Conservation (phyloP, 2,113 vertebrate species). For the Anseranas semipalmata region DNA sequence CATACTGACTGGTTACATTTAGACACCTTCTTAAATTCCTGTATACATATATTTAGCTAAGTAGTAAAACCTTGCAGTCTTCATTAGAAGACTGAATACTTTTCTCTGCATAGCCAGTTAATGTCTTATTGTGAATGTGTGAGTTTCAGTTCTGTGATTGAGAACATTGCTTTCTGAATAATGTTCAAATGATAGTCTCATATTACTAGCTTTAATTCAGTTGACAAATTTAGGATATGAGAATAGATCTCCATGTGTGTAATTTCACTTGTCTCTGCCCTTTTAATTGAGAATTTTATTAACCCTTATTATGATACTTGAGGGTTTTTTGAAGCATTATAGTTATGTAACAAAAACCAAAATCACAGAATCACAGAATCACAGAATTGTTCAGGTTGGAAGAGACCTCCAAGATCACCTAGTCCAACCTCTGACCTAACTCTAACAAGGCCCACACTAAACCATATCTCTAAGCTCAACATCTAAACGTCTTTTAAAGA, state of each 20-base stretch:
- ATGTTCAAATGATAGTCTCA: not conserved
- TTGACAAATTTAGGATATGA: not conserved
- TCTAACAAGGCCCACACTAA: too few species aligned
- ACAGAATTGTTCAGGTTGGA: too few species aligned
- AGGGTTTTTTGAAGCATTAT: not conserved
- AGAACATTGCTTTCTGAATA: not conserved
- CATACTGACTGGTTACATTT: not conserved
- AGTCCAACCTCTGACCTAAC: too few species aligned
- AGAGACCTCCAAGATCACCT: too few species aligned
- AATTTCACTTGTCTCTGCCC: not conserved
- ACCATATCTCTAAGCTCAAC: too few species aligned
- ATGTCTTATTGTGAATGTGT: not conserved
- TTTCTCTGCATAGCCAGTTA: not conserved
- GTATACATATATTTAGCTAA: rapidly evolving
- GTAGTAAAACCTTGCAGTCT: not conserved
- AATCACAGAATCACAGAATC: too few species aligned
- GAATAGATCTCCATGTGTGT: not conserved
- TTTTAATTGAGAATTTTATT: not conserved
- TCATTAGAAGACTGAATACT: not conserved
- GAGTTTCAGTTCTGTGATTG: not conserved
- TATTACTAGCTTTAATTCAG: not conserved
- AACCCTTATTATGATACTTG: not conserved
- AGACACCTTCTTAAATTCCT: not conserved
- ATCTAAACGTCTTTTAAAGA: too few species aligned
- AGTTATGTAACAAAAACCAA: not conserved